phyloP scores from a whole-genome alignment of 2,888 invertebrate species.

The Campoplex nolae region DNA sequence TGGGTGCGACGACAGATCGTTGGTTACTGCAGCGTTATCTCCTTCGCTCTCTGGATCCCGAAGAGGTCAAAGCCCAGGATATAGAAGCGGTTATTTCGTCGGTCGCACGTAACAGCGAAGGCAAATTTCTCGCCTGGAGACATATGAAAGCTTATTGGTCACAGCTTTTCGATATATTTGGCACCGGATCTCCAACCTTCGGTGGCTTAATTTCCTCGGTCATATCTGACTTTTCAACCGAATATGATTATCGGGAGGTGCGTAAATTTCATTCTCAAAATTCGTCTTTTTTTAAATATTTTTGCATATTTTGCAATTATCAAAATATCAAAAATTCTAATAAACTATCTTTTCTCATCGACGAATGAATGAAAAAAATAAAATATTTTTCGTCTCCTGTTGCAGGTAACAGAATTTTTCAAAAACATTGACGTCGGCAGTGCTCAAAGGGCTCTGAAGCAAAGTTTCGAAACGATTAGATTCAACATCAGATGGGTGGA shows the following conservation, averaged over 20 bases:
- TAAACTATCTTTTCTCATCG: too few species aligned
- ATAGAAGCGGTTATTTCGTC: constrained; percentile 90
- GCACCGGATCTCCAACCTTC: constrained; percentile 88
- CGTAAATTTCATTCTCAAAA: constrained; percentile 50
- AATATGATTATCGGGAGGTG: constrained; percentile 91
- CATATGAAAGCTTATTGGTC: constrained; percentile 90
- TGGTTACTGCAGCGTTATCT: constrained; percentile 94
- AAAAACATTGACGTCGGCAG: constrained; percentile 86
- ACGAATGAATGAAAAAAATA: not conserved
- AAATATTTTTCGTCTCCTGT: constrained; percentile 76
- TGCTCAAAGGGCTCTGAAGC: constrained; percentile 88
- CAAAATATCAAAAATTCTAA: too few species aligned
- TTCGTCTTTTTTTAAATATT: too few species aligned
- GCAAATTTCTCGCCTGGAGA: constrained; percentile 90
- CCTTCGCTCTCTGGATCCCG: constrained; percentile 89
- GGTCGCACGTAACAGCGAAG: constrained; percentile 90
- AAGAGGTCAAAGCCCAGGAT: constrained; percentile 89
- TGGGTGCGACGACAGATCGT: constrained; percentile 90
- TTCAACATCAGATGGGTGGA: constrained; percentile 93
- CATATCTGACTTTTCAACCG: constrained; percentile 89
- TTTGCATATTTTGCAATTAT: too few species aligned
- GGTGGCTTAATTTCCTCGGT: constrained; percentile 88
- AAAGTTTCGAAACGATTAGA: constrained; percentile 92
- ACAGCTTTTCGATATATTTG: constrained; percentile 87
- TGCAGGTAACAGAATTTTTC: constrained; percentile 88